phyloP scores from a whole-genome alignment of 2,113 vertebrate species.

The Machaerirhynchus nigripectus region DNA sequence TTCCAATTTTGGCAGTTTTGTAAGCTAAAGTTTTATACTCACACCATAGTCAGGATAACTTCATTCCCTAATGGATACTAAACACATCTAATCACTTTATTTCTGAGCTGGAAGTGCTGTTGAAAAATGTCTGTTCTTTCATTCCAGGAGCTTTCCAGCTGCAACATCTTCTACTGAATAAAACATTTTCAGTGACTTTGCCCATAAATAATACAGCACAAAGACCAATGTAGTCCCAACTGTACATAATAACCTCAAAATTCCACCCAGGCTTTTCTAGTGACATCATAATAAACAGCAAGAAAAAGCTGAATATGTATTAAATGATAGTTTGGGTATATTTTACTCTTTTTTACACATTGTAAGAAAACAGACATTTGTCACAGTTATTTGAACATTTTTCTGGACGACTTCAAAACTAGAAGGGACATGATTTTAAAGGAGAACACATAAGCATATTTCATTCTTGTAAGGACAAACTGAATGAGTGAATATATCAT shows the following conservation, averaged over 20 bases:
- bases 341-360: background rate
- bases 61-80: slow-evolving; percentile 56
- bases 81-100: slow-evolving; percentile 58
- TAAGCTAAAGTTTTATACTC: slow-evolving; percentile 44
- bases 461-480: background rate
- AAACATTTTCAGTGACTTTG: slow-evolving; percentile 48
- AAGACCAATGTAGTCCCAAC: background rate
- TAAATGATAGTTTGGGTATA: background rate
- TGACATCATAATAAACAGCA: slow-evolving; percentile 35
- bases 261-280: background rate
- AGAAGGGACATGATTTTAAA: background rate
- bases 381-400: background rate
- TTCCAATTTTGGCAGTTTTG: slow-evolving; percentile 53
- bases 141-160: slow-evolving; percentile 49
- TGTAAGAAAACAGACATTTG: background rate
- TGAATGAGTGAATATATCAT: background rate
- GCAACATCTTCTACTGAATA: slow-evolving; percentile 51
- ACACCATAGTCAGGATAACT: slow-evolving; percentile 34
- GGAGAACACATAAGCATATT: background rate
- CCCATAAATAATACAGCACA: slow-evolving; percentile 31
- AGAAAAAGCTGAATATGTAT: background rate
- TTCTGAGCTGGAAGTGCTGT: slow-evolving; percentile 42
- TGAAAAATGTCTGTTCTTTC: slow-evolving; percentile 55
- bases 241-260: slow-evolving; percentile 11
- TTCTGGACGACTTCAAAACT: background rate